Conservation (phyloP, 2,797 vertebrate species). For the Setipinna tenuifilis region DNA sequence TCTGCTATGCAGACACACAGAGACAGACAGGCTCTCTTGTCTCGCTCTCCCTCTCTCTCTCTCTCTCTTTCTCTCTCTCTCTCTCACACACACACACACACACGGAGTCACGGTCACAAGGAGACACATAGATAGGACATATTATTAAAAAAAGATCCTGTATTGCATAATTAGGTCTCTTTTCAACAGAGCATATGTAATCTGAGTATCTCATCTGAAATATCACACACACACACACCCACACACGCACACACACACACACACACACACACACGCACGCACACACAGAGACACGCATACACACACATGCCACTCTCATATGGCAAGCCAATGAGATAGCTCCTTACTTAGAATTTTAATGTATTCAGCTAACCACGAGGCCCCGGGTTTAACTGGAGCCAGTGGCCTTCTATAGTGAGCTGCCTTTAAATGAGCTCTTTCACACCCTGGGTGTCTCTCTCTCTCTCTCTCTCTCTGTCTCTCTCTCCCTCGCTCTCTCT, state of each 20-base stretch:
- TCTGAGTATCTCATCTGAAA: background rate
- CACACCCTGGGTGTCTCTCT: background rate
- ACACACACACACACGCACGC: conserved; percentile 6
- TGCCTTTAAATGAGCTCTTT: background rate
- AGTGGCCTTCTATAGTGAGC: background rate
- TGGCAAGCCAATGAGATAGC: background rate
- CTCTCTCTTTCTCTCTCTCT: background rate
- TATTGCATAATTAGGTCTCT: background rate
- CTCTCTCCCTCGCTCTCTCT: too few species aligned
- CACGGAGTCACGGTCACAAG: background rate
- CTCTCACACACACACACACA: conserved; percentile 7
- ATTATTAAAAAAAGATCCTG: background rate
- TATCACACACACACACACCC: background rate
- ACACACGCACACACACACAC: background rate
- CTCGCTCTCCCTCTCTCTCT: background rate
- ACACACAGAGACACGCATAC: background rate
- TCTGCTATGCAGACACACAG: too few species aligned
- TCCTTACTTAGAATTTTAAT: background rate
- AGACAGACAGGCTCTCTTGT: too few species aligned
- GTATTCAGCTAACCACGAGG: background rate
- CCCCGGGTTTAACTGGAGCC: background rate
- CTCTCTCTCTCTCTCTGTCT: too few species aligned
- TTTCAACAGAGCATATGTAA: conserved; percentile 3
- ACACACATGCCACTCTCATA: background rate
- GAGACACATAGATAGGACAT: background rate